Base-by-base conservation (phyloP, 2,888 invertebrate species). In the Serripes groenlandicus region DNA sequence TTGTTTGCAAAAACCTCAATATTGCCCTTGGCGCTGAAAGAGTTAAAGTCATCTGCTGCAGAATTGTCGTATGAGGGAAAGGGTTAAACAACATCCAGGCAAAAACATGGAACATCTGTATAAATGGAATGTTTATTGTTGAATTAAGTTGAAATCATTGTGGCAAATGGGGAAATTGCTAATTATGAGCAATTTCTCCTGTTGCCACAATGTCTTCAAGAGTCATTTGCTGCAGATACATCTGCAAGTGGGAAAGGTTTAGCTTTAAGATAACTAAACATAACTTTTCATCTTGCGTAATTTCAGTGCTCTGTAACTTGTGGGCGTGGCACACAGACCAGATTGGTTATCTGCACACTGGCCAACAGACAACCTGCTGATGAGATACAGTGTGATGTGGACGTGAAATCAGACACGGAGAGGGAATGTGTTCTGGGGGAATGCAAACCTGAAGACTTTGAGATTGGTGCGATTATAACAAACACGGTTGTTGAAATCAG, bases 231-330 rank as follows among this genome's bases (percentile, higher is more conserved):
- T n/a, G n/a, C n/a, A n/a, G n/a, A n/a, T n/a, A n/a, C n/a, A n/a
- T n/a, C n/a, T n/a, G n/a, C n/a, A n/a, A n/a, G n/a, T n/a, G n/a
- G n/a, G n/a, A n/a, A n/a, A n/a, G n/a, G n/a, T n/a, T n/a, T n/a
- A n/a, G n/a, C n/a, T n/a, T n/a, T n/a, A n/a, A n/a, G n/a, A n/a
- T n/a, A n/a, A n/a, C n/a, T n/a, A n/a, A n/a, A n/a, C n/a, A n/a
- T n/a, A n/a, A n/a, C n/a, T n/a, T n/a, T n/a, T n/a, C n/a, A n/a
- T n/a, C n/a, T n/a, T n/a, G n/a, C n/a, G n/a, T n/a, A n/a, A 11
- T 32, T 62, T 58, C 87, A 94, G 93, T 97, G 97, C 94, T 96
- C 97, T 9, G 95, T 96, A 85, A 96, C 96, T 0, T 97, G 97
- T 91, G 96, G 96, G 21, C 95, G 95, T 0, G 97, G 97, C 0